A percentile compares a stretch with the other conserved stretches of the same genome.
phyloP scores from a whole-genome alignment of 1,140 invertebrate species.

The Trichoplusia ni region DNA sequence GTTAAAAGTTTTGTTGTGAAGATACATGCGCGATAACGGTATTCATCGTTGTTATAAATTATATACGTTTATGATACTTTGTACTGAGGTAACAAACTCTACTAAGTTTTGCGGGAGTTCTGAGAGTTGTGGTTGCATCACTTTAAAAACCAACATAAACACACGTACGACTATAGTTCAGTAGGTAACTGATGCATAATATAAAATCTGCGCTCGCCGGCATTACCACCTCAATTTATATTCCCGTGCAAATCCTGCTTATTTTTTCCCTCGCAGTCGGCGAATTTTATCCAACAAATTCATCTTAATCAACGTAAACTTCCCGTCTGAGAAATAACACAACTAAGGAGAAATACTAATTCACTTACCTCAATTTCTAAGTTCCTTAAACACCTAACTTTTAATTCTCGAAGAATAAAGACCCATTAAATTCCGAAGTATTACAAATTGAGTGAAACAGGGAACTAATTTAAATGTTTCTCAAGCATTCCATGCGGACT shows the following conservation, averaged over 20 bases:
- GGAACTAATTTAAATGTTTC: constrained; percentile 9
- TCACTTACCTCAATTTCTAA: constrained; percentile 2
- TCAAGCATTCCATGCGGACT: background rate
- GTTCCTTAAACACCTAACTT: constrained; percentile 15
- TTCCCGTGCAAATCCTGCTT: constrained; percentile 6
- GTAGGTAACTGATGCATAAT: constrained; percentile 14
- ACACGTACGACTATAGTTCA: constrained; percentile 7
- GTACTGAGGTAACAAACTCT: constrained; percentile 6
- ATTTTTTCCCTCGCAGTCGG: constrained; percentile 23
- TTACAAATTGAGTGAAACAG: constrained; percentile 8
- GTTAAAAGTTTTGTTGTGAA: constrained; percentile 4
- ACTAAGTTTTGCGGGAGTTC: background rate
- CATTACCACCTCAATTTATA: constrained; percentile 29
- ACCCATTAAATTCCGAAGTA: constrained; percentile 9
- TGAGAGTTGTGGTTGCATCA: background rate
- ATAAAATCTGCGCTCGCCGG: constrained; percentile 26
- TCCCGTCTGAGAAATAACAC: constrained; percentile 2
- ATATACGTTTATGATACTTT: constrained; percentile 18
- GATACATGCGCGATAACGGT: constrained; percentile 16
- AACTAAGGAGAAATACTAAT: background rate
- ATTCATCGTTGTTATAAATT: constrained; percentile 17
- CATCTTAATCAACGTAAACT: constrained; percentile 31
- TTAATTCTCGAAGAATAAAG: constrained; percentile 1
- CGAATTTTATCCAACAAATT: constrained; percentile 29
- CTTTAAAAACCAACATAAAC: constrained; percentile 12